phyloP scores from a whole-genome alignment of 2,113 vertebrate genomes.

The Camelus bactrianus region DNA sequence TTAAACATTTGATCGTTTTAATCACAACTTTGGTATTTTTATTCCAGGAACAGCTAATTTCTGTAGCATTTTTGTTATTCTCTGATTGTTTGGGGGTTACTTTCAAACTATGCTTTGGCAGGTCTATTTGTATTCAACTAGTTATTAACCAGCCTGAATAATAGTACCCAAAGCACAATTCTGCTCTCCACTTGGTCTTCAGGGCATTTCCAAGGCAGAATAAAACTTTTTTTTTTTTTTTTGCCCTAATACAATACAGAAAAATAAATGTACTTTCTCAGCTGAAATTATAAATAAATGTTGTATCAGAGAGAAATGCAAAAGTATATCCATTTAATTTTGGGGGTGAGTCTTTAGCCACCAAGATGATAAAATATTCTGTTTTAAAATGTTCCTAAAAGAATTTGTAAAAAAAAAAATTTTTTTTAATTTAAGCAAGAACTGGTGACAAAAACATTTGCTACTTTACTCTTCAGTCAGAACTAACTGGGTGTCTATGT shows the following conservation, averaged over 20 bases:
- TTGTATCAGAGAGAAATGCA: neutral
- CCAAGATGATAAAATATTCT: neutral
- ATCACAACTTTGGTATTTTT: neutral
- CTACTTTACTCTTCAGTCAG: slow-evolving; percentile 4
- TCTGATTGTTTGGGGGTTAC: neutral
- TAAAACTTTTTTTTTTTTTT: neutral
- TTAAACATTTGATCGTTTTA: neutral
- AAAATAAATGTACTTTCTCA: neutral
- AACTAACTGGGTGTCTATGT: neutral
- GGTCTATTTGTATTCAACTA: neutral
- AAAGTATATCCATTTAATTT: slow-evolving; percentile 50
- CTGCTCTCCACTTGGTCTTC: neutral
- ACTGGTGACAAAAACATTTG: slow-evolving; percentile 55
- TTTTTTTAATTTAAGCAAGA: slow-evolving; percentile 15
- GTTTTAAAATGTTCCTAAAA: neutral
- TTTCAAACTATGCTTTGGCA: neutral
- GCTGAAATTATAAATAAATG: slow-evolving; percentile 7
- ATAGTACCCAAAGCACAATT: neutral
- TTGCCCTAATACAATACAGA: neutral
- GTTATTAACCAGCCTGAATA: neutral
- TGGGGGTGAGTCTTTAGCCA: neutral
- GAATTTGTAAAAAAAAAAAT: neutral
- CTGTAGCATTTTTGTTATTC: neutral
- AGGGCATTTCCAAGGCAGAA: neutral
- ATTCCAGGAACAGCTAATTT: neutral